Evolutionary conservation across 2,113 vertebrate species (phyloP).

Genomic region (Pituophis catenifer): DNA sequence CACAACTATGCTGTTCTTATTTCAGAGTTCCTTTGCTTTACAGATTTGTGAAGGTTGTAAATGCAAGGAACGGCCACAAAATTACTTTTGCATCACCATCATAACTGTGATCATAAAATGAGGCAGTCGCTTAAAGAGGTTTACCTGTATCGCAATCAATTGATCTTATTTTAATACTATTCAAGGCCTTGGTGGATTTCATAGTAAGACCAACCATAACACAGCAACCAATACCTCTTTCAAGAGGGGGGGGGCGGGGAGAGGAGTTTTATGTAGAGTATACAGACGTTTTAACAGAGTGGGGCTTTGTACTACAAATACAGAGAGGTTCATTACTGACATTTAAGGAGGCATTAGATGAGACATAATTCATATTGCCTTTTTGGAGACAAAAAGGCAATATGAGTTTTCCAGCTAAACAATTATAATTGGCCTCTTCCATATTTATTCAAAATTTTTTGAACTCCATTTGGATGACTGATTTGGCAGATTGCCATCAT

Average conservation of each 20-base stretch:
- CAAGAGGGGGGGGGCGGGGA: fast-evolving
- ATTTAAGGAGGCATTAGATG: not conserved
- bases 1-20: no score
- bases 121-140: not conserved
- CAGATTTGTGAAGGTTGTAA: not conserved
- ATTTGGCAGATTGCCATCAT: not conserved
- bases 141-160: not conserved
- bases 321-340: not conserved
- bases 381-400: not conserved
- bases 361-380: not conserved
- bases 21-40: not conserved
- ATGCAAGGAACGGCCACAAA: not conserved
- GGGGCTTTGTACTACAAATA: not conserved
- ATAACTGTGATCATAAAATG: not conserved
- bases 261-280: not conserved
- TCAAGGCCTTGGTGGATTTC: not conserved
- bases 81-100: not conserved
- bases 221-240: not conserved
- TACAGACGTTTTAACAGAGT: not conserved
- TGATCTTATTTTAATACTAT: not conserved
- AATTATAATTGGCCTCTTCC: not conserved
- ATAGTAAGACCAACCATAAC: not conserved
- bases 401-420: not conserved
- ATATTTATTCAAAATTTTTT: not conserved
- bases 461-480: not conserved